Evolutionary conservation across 2,797 vertebrate genomes (phyloP), one percentile per base, ranked within the genome.

Genomic region (Miichthys miiuy): DNA sequence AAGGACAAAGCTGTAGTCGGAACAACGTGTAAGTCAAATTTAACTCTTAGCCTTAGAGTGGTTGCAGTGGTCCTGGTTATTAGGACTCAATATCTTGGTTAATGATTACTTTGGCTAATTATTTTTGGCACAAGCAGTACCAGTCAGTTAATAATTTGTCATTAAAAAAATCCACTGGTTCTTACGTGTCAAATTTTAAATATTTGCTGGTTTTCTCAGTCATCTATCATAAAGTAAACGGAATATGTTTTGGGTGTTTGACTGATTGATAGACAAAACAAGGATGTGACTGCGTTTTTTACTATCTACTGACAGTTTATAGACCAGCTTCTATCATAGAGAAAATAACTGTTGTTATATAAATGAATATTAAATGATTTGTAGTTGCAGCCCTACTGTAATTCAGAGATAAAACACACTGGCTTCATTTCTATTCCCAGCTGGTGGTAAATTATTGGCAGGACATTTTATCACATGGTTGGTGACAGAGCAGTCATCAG

Each of bases 1-100:
- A 97, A 95, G 81, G 97, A 99, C 85, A 99, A 98, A 90, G 79
- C 96, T 88, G 96, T 99, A 68, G 98, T 97, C 90, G 97, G 98
- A 94, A 98, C 98, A 85, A 99, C 98, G 75, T 99, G 98, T 99
- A 94, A 97, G 97, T 96, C 72, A 30, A 60, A 68, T 46, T 9
- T 3, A 42, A 70, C 58, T 13, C 7, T 1, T 18, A 72, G 30
- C 14, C 50, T n/a, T 2, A 0, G 3, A 42, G 38, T 58, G 56
- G 6, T 41, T 52, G 64, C 4, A 48, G n/a, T n/a, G n/a, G n/a
- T n/a, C n/a, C n/a, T 6, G 34, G 34, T 38, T 38, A 38, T 38
- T 9, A 20, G 5, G 64, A 34, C 25, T 77, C 30, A 52, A 3
- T 80, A 11, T 46, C 42, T 66, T 55, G 6, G 11, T 50, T 55